Conservation (phyloP, 2,797 vertebrate species). For the Philypnodon macrostomus region DNA sequence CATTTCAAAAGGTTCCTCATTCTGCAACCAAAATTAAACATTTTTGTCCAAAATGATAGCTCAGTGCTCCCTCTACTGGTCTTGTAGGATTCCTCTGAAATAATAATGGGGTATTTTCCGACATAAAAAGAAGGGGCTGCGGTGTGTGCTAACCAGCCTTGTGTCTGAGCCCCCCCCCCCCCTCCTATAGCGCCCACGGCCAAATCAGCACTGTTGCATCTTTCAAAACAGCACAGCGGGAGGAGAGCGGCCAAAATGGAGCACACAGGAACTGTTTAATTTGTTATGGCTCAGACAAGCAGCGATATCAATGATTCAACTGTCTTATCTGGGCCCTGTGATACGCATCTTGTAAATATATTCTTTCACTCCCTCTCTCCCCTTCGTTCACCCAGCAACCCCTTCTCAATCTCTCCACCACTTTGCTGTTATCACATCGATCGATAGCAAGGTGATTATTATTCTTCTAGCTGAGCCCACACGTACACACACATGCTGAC, state of each 20-base stretch:
- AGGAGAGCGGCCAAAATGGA: constrained; percentile 47
- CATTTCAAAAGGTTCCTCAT: too few relatives aligned
- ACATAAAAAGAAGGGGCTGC: constrained; percentile 28
- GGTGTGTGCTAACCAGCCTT: constrained; percentile 40
- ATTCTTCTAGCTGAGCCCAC: constrained; percentile 63
- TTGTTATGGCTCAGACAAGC: constrained; percentile 48
- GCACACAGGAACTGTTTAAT: constrained; percentile 58
- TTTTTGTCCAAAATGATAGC: constrained; percentile 1
- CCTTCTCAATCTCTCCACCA: constrained; percentile 56
- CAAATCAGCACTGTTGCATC: constrained; percentile 56
- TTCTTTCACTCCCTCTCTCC: constrained; percentile 28
- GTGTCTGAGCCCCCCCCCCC: constrained; percentile 25
- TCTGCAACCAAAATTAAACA: too few relatives aligned
- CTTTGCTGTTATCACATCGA: constrained; percentile 64
- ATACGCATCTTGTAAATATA: constrained; percentile 60
- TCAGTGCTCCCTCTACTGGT: constrained; percentile 22
- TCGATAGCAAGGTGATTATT: constrained; percentile 74
- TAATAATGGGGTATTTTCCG: constrained; percentile 8
- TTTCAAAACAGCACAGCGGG: constrained; percentile 57
- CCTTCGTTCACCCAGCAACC: constrained; percentile 22
- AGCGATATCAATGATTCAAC: constrained; percentile 55
- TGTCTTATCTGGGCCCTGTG: constrained; percentile 54
- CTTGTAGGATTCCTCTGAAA: not conserved
- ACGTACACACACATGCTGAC: constrained; percentile 48
- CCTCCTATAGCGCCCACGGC: constrained; percentile 39